Evolutionary conservation across 2,113 vertebrate genomes (phyloP).

Genomic region (Euleptes europaea): DNA sequence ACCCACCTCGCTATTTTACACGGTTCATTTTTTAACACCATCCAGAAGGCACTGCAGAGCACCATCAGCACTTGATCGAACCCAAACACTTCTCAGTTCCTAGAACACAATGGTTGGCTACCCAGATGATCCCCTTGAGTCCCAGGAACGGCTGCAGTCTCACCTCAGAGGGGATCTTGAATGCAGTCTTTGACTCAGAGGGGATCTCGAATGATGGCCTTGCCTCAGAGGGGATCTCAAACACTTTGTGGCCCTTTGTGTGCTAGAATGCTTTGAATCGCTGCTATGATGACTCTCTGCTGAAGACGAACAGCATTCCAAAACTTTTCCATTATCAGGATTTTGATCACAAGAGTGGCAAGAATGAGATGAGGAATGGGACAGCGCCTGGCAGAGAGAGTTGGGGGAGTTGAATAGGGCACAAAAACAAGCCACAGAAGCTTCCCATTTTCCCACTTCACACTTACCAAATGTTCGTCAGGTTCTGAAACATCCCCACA

Average conservation of each 20-base stretch:
- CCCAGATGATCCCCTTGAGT: neutral
- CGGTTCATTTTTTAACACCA: neutral
- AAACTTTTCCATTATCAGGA: neutral
- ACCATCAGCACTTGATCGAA: neutral
- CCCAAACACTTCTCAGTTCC: neutral
- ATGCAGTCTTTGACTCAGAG: neutral
- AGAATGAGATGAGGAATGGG: neutral
- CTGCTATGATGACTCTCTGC: neutral
- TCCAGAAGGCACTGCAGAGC: too few species aligned
- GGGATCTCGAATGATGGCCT: neutral
- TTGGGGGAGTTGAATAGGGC: neutral
- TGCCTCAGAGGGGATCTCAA: neutral
- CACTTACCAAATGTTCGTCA: neutral
- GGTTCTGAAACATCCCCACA: neutral
- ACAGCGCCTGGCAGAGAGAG: neutral
- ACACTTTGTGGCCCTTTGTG: neutral
- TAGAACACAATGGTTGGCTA: neutral
- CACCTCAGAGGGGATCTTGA: neutral
- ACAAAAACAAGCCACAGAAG: neutral
- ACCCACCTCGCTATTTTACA: neutral
- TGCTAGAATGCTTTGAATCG: neutral
- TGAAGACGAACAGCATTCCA: neutral
- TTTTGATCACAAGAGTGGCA: neutral
- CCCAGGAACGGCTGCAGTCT: neutral
- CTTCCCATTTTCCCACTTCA: too few species aligned